Evolutionary conservation across 2,113 vertebrate species (phyloP).

Genomic region (Motacilla tschutschensis): DNA sequence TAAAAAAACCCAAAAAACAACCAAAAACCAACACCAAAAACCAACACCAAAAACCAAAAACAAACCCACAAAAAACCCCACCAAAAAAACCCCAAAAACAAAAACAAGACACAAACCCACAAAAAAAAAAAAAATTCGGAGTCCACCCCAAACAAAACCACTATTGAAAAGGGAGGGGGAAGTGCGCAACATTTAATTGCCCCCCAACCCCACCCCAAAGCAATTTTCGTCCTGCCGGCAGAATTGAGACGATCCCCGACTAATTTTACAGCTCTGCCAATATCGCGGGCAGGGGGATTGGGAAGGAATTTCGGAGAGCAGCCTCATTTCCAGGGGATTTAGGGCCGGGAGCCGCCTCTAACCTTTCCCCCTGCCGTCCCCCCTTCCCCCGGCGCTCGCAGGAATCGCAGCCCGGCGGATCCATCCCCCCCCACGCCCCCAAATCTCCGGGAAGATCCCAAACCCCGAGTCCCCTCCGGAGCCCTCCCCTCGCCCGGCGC

Average conservation of each 20-base stretch:
- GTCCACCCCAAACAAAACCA: slow-evolving; percentile 49
- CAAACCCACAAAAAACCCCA: background rate
- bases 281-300: background rate
- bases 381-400: background rate
- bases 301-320: slow-evolving; percentile 30
- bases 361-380: background rate
- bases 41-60: no score
- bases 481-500: background rate
- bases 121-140: background rate
- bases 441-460: background rate
- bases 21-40: background rate
- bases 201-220: background rate
- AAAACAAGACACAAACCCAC: background rate
- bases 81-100: no score
- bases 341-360: background rate
- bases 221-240: background rate
- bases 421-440: background rate
- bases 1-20: background rate
- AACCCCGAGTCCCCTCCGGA: background rate
- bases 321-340: slow-evolving; percentile 51
- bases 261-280: background rate
- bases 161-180: slow-evolving; percentile 16
- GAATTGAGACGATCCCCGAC: background rate
- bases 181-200: background rate
- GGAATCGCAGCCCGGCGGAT: background rate